Evolutionary conservation across 2,113 vertebrate genomes (phyloP).

Genomic region (Thermophis baileyi): DNA sequence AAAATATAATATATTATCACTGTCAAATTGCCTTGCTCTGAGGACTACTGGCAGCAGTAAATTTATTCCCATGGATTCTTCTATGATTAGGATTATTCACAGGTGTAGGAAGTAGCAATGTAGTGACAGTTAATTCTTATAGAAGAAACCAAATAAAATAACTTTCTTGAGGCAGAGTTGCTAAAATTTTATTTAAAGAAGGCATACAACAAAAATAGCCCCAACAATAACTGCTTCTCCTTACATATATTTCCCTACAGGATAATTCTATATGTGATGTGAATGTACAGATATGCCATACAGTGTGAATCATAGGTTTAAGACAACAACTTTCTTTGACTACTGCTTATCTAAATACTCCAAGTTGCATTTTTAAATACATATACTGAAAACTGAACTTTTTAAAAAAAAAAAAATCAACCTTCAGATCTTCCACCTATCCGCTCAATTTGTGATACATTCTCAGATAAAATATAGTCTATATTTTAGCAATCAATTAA

Average conservation of each 20-base stretch:
- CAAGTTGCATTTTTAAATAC: not conserved
- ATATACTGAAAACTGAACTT: not conserved
- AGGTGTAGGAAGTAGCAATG: not conserved
- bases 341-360: not conserved
- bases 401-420: not conserved
- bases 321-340: not conserved
- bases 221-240: not conserved
- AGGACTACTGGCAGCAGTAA: not conserved
- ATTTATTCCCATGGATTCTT: not conserved
- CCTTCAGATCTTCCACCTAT: not conserved
- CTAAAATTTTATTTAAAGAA: not conserved
- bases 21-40: not conserved
- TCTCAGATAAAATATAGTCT: not conserved
- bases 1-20: not conserved
- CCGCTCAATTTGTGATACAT: not conserved
- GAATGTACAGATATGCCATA: not conserved
- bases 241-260: not conserved
- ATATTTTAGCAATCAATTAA: constrained; percentile 8
- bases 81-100: not conserved
- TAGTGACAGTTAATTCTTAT: not conserved
- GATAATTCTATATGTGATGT: not conserved
- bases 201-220: not conserved
- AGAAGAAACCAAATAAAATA: not conserved
- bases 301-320: not conserved
- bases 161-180: not conserved